Evolutionary conservation across 1,140 invertebrate genomes (phyloP), one percentile per base, ranked within the genome.

Genomic region (Ostrea edulis): DNA sequence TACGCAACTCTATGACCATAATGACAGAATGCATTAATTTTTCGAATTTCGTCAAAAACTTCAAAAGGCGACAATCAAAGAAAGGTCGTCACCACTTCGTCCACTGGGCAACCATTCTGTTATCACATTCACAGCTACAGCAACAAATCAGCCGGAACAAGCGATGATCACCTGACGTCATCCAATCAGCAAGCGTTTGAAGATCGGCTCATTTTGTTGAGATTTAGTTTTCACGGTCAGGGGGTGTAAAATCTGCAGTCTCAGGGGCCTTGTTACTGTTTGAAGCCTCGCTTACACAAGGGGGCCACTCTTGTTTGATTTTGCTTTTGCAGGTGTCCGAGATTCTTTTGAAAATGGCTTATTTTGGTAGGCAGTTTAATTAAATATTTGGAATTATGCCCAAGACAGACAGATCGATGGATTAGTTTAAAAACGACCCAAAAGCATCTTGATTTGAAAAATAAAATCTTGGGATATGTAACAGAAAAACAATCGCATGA

Each of bases 341-440:
- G 68, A 77, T 29, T 35, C 68, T 25, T 77, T 77, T 77, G 68
- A 77, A 77, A 77, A 77, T 77, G 22, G 68, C 68, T 77, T 77
- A 77, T 77, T 77, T 77, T 77, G 68, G 68, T 77, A 29, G 11
- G 68, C 68, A 11, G 29, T 77, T 77, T 29, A 77, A 77, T 77
- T 77, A 77, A 77, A 14, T 35, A 25, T 77, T 44, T 29, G 68
- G 68, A 25, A 5, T 77, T 44, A 77, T 25, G 68, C 68, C 68
- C 25, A 44, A 62, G 55, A 62, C 55, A 62, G 55, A 20, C 55
- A 44, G 35, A 44, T 44, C 35, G 35, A 44, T 44, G 35, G 35
- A 44, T 44, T 44, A 44, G 5, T 44, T 44, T 44, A 44, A 44
- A 44, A 44, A 44, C 35, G n/a, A n/a, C n/a, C n/a, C n/a, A n/a